Percentiles rank a stretch among this genome's conserved stretches.
These are phyloP conservation scores for Caenorhabditis inopinata DNA, from an alignment of 1,140 invertebrate genomes.

Conservation along the genomic window DNA sequence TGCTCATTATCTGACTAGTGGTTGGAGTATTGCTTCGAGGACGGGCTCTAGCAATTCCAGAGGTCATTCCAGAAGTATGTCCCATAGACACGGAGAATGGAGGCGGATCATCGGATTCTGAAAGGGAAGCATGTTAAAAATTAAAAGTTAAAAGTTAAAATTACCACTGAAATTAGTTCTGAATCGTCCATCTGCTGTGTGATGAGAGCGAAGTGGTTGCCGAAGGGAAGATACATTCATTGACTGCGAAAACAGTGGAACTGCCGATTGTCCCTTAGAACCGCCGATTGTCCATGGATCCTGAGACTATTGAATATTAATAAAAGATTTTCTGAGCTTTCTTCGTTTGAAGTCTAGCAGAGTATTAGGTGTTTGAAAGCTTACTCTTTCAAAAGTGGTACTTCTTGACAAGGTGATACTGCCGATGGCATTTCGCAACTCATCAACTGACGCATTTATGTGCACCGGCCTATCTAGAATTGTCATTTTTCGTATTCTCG, in stretches of 20 bases:
- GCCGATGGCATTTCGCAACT: conserved; percentile 59
- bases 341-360: conserved; percentile 9
- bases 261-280: no score
- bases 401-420: conserved; percentile 55
- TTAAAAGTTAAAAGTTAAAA: conserved; percentile 41
- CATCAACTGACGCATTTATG: conserved; percentile 63
- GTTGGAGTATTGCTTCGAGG: conserved; percentile 56
- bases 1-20: background rate
- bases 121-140: conserved; percentile 26
- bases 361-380: background rate
- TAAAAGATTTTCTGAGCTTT: no score
- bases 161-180: conserved; percentile 60
- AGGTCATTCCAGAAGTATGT: conserved; percentile 39
- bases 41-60: conserved; percentile 55
- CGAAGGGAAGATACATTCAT: conserved; percentile 41
- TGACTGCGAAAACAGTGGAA: conserved; percentile 59
- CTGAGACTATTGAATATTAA: conserved; percentile 38
- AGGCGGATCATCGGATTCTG: conserved; percentile 35
- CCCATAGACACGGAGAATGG: conserved; percentile 50
- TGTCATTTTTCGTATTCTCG: conserved; percentile 59
- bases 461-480: conserved; percentile 54
- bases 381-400: conserved; percentile 60
- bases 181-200: conserved; percentile 33
- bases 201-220: conserved; percentile 32
- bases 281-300: conserved; percentile 58